Base-by-base conservation (phyloP, 2,113 vertebrate genomes). In the Pomatostomus ruficeps region DNA sequence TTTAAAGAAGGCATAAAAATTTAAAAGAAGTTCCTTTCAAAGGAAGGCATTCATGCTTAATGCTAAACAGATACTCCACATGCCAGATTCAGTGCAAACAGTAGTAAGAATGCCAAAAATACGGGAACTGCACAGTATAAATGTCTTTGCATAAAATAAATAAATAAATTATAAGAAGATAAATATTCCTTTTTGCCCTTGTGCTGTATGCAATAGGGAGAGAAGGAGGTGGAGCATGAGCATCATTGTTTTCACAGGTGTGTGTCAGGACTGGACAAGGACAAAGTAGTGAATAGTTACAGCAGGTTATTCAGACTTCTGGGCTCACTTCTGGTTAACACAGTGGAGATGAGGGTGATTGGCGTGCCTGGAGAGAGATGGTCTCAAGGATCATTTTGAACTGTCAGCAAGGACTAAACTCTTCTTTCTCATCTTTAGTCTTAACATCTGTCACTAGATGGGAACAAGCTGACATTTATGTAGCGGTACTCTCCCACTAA, bases 21-120 rank as follows among this genome's bases (percentile, higher is more conserved):
- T 75, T 51, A 91, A 94, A 15, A 82, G 77, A 93, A 88, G 89
- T 82, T 49, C 43, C 21, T 80, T 94, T 90, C 31, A 90, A 77
- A 91, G 40, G 51, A 61, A 71, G 29, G 26, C 49, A 67, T 77
- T 96, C 49, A n/a, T 85, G 66, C 33, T 85, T 95, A 95, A 91
- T 94, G 71, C n/a, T 91, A 92, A 95, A 76, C 71, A 92, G 90
- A 71, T 12, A 48, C 49, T 72, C 61, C 76, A 33, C 43, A 43
- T 67, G 57, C 63, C 63, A 93, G 38, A 59, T 68, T 71, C 33
- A 87, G 75, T 61, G 21, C 40, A 83, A 86, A 59, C 13, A 31
- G 13, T 14, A 57, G 40, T 28, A 81, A 82, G 57, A 85, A 58
- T 59, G 73, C 43, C n/a, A 70, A 89, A 88, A 91, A 81, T 71